Conservation (phyloP, 2,888 invertebrate genomes). For the Eilema griseolum region DNA sequence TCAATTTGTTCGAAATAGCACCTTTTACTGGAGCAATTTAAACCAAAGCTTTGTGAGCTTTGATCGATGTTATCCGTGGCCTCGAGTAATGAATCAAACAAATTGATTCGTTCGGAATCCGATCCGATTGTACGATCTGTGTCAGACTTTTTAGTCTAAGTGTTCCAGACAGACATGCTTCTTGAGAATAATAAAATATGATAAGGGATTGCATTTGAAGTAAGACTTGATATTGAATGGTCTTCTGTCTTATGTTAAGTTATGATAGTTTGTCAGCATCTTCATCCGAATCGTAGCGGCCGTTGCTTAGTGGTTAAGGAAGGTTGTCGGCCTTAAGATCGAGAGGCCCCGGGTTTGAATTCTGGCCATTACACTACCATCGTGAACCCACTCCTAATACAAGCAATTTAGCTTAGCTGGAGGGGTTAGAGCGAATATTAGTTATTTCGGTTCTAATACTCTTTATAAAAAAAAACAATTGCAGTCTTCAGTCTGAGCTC, state of each 20-base stretch:
- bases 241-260: background rate
- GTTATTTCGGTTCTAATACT: too few relatives aligned
- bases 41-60: constrained; percentile 21
- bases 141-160: constrained; percentile 17
- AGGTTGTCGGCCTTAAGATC: too few relatives aligned
- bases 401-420: too few relatives aligned
- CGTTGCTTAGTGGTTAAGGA: too few relatives aligned
- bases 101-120: constrained; percentile 23
- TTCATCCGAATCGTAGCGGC: background rate
- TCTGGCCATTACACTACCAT: too few relatives aligned
- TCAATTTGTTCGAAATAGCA: constrained; percentile 16
- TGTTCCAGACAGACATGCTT: constrained; percentile 1
- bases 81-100: constrained; percentile 25
- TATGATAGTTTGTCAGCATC: background rate
- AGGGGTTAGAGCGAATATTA: too few relatives aligned
- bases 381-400: too few relatives aligned
- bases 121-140: constrained; percentile 15
- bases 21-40: constrained; percentile 20
- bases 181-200: constrained; percentile 1
- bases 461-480: too few relatives aligned
- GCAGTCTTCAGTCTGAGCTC: too few relatives aligned
- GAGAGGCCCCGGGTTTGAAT: too few relatives aligned
- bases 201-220: background rate
- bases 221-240: background rate
- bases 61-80: constrained; percentile 16